Base-by-base conservation (phyloP, 2,113 vertebrate genomes). In the Sturnus vulgaris region DNA sequence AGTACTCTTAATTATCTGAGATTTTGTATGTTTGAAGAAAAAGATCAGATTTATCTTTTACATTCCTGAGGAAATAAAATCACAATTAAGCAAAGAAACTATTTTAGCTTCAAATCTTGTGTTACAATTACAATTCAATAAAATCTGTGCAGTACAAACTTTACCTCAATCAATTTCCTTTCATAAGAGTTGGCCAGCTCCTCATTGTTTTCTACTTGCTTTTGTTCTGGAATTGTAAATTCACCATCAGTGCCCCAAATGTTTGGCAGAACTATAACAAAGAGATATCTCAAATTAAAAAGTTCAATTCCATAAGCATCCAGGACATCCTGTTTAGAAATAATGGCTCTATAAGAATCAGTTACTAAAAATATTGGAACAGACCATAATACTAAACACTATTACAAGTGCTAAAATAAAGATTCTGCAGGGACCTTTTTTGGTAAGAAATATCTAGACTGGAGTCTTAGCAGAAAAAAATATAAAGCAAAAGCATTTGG, bases 141-240 rank as follows among this genome's bases (percentile, higher is more conserved):
- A 82, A 42, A 46, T 85, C 24, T 66, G 12, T 44, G 49, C 28
- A 76, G 56, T 24, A 82, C 14, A 71, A 42, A 72, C 61, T 93
- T 98, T 97, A 99, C 99, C 99, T 99, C 99, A 6, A 99, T 99
- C 85, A 99, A 98, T 95, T 99, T 99, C 56, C 99, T 98, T 94
- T 99, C 99, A 0, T 99, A 99, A 91, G 98, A 98, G 94, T 98
- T 98, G 8, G 99, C 99, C 20, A 99, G 97, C 60, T 99, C 99
- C 90, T 99, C 99, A 3, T 98, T 97, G 81, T 99, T 98, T 46
- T 98, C 99, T 63, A 98, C 97, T 31, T 98, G 98, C 94, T 98
- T 99, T 95, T 98, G 98, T 88, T 99, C 99, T 9, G 98, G 97
- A 57, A 98, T 86, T 3, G 97, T 94, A 56, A 98, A 92, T 88